phyloP scores from a whole-genome alignment of 2,888 invertebrate genomes.

The Uropetala carovei region DNA sequence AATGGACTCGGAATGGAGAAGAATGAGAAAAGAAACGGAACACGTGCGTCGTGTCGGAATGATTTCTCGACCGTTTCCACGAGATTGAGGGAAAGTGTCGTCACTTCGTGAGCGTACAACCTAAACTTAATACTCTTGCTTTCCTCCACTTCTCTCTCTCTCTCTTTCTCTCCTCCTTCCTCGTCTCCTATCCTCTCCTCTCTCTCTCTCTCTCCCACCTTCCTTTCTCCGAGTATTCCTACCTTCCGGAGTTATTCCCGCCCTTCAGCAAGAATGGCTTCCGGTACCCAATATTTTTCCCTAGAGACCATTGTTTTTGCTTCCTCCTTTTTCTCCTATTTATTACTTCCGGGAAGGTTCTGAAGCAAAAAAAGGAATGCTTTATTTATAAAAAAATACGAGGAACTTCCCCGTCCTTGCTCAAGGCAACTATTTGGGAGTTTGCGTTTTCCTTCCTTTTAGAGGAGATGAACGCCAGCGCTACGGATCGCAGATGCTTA shows the following conservation, averaged over 20 bases:
- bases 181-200: neutral
- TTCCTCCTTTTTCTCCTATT: neutral
- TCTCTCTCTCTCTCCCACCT: neutral
- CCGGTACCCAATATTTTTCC: conserved; percentile 45
- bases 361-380: neutral
- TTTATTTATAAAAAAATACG: neutral
- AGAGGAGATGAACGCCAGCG: neutral
- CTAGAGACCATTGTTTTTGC: conserved; percentile 39
- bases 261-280: neutral
- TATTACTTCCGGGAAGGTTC: conserved; percentile 3
- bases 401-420: neutral
- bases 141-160: too few species aligned
- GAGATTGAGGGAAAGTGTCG: too few species aligned
- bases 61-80: too few species aligned
- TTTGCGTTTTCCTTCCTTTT: neutral
- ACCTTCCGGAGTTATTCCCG: neutral
- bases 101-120: too few species aligned
- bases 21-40: too few species aligned
- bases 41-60: too few species aligned
- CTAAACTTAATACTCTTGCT: too few species aligned
- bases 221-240: neutral
- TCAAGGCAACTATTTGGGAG: neutral
- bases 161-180: too few species aligned
- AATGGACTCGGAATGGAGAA: too few species aligned
- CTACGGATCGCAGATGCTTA: too few species aligned